Evolutionary conservation across 2,888 invertebrate species (phyloP).

Genomic region (Cryptus viduatorius): DNA sequence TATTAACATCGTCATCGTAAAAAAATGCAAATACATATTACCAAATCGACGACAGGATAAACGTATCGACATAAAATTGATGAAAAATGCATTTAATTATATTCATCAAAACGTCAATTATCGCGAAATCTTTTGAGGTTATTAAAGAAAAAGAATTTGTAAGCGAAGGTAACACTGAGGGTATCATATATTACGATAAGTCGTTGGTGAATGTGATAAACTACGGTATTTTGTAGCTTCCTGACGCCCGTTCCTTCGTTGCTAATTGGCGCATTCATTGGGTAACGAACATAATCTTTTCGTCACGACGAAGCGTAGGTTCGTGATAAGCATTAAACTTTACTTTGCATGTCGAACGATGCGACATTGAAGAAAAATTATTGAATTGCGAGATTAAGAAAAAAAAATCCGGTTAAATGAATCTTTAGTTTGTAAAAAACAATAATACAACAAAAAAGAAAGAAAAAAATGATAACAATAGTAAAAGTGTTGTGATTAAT

Average conservation of each 20-base stretch:
- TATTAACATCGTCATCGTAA: background rate
- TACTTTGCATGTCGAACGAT: background rate
- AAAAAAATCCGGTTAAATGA: no score
- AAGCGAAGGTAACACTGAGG: background rate
- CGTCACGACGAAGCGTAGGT: background rate
- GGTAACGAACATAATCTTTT: slow-evolving; percentile 58
- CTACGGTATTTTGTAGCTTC: slow-evolving; percentile 55
- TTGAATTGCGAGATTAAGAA: no score
- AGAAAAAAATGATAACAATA: no score
- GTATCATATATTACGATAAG: slow-evolving; percentile 44
- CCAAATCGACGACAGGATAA: background rate
- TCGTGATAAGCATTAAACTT: background rate
- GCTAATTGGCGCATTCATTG: slow-evolving; percentile 59
- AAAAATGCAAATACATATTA: background rate
- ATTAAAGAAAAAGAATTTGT: slow-evolving; percentile 19
- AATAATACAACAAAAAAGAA: no score
- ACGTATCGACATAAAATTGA: slow-evolving; percentile 6
- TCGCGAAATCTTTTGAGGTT: slow-evolving; percentile 17
- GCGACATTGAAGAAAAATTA: background rate
- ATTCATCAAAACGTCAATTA: slow-evolving; percentile 43
- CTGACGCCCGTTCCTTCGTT: slow-evolving; percentile 5
- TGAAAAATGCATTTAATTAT: slow-evolving; percentile 20
- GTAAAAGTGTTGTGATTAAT: no score
- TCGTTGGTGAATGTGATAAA: slow-evolving; percentile 51
- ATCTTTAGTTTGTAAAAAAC: no score